Percentiles rank a stretch among this genome's conserved stretches.
These are phyloP conservation scores for Tokudaia muenninki DNA, from an alignment of 2,797 vertebrate species.

Conservation along the genomic window DNA sequence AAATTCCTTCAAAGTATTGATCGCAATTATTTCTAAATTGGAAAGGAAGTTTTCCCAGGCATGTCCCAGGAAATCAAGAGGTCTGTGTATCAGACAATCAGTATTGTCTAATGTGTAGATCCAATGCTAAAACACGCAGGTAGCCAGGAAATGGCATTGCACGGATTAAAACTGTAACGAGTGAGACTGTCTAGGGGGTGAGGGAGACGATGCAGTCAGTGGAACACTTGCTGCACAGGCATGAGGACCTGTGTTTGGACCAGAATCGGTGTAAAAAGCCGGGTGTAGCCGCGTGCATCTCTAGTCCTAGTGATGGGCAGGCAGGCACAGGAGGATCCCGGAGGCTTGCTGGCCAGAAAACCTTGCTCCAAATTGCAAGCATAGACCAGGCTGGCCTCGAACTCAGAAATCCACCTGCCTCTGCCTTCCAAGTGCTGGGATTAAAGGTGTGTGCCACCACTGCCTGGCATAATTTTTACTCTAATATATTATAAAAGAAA, in stretches of 20 bases:
- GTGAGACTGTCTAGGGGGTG: not conserved
- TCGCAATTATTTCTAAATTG: not conserved
- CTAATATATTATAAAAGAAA: not conserved
- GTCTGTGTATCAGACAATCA: not conserved
- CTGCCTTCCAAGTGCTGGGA: no score
- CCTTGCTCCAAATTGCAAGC: not conserved
- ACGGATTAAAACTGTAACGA: not conserved
- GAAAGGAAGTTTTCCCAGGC: not conserved
- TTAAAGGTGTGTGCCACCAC: no score
- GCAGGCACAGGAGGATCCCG: not conserved
- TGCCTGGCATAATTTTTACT: not conserved
- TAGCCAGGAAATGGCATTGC: not conserved
- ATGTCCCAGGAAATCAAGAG: not conserved
- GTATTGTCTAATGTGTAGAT: not conserved
- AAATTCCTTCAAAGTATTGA: conserved; percentile 23
- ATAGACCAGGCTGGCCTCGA: not conserved
- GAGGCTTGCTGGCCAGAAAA: not conserved
- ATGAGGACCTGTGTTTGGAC: not conserved
- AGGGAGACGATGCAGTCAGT: not conserved
- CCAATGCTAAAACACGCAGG: not conserved
- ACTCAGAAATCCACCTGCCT: no score
- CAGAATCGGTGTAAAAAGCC: no score
- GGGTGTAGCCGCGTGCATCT: not conserved
- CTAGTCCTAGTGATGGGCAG: not conserved
- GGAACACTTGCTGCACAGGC: not conserved